These are phyloP conservation scores for Adelphocoris suturalis DNA, from an alignment of 2,888 invertebrate species.

Conservation along the genomic window DNA sequence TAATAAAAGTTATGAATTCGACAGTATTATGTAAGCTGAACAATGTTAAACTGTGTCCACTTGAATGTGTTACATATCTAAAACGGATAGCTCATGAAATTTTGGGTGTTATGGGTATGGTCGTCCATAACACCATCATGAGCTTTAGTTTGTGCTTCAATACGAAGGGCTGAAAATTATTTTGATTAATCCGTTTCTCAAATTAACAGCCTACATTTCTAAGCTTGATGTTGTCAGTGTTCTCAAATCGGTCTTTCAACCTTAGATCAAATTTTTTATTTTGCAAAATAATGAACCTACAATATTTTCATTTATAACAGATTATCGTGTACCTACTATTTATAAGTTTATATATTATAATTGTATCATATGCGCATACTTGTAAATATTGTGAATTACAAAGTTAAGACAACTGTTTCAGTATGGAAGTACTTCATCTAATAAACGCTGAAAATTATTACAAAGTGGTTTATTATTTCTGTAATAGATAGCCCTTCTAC, in stretches of 20 bases:
- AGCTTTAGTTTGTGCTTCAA: neutral
- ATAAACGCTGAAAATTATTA: too few species aligned
- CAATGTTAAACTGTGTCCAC: neutral
- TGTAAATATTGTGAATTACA: conserved; percentile 1
- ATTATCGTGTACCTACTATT: neutral
- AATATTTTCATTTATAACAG: neutral
- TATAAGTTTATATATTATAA: neutral
- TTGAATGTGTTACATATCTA: neutral
- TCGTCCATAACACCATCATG: neutral
- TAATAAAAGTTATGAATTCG: neutral
- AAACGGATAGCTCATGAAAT: conserved; percentile 4
- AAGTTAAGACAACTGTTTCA: neutral
- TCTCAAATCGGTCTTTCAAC: conserved; percentile 20
- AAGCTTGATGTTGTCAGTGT: conserved; percentile 3
- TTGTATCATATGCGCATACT: too few species aligned
- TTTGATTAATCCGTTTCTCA: neutral
- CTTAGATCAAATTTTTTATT: neutral
- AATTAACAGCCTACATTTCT: neutral
- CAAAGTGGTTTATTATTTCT: too few species aligned
- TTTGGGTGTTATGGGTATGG: neutral
- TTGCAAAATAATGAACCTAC: neutral
- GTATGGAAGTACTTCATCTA: too few species aligned
- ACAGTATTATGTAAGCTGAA: neutral
- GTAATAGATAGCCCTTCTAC: too few species aligned
- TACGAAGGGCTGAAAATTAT: conserved; percentile 4